Evolutionary conservation across 1,140 invertebrate species (phyloP).

Genomic region (Tetramorium simillimum): DNA sequence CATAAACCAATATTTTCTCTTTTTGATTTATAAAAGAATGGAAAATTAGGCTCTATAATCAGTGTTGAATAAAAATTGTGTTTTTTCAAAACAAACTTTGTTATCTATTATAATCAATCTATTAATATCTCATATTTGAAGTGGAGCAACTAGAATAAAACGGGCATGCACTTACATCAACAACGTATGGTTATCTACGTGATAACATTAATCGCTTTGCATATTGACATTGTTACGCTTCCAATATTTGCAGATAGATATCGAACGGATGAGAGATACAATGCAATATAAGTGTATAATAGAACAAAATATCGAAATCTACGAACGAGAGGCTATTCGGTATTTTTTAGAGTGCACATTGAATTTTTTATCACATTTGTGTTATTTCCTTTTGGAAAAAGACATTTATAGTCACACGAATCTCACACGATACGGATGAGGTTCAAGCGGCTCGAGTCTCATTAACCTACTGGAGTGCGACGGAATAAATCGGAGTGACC

Average conservation of each 20-base stretch:
- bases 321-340: background rate
- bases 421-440: background rate
- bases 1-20: background rate
- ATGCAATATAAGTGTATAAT: slow-evolving; percentile 24
- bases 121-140: background rate
- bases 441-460: background rate
- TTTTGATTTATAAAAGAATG: background rate
- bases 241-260: slow-evolving; percentile 26
- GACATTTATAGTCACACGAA: background rate
- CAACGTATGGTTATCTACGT: slow-evolving; percentile 1
- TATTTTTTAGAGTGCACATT: background rate
- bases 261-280: slow-evolving; percentile 25
- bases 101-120: background rate
- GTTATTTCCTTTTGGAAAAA: background rate
- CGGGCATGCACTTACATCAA: background rate
- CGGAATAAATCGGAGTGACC: background rate
- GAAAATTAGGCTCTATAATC: background rate
- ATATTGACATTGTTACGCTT: slow-evolving; percentile 24
- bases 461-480: background rate
- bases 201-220: slow-evolving; percentile 33
- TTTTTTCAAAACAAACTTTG: background rate
- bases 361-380: background rate
- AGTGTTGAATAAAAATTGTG: background rate
- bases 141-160: slow-evolving; percentile 10
- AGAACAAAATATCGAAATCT: background rate